Evolutionary conservation across 2,797 vertebrate genomes (phyloP).

Genomic region (Pygocentrus nattereri): DNA sequence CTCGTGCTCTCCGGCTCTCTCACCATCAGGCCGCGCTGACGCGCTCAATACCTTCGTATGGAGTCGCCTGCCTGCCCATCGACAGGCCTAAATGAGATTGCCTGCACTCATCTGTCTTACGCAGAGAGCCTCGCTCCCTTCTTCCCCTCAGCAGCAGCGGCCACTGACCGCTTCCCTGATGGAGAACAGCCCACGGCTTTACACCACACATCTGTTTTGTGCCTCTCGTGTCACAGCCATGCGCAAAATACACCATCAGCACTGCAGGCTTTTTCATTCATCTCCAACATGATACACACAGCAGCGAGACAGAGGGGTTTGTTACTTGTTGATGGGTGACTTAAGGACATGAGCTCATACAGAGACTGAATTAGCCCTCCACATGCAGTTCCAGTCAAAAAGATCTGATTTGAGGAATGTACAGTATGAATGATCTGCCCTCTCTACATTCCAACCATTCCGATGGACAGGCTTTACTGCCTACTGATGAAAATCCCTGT

Average conservation of each 20-base stretch:
- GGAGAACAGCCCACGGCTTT: conserved; percentile 29
- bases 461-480: neutral
- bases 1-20: conserved; percentile 29
- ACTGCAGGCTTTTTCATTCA: neutral
- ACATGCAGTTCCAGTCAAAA: neutral
- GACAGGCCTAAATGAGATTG: conserved; percentile 70
- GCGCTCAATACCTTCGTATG: conserved; percentile 68
- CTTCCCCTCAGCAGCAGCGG: conserved; percentile 32
- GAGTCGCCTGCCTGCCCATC: conserved; percentile 66
- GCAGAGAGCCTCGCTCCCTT: conserved; percentile 54
- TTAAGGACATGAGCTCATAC: neutral
- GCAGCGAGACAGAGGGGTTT: neutral
- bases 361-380: neutral
- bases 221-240: neutral
- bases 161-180: conserved; percentile 45
- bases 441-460: neutral
- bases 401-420: neutral
- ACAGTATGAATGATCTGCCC: neutral
- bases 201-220: conserved; percentile 8
- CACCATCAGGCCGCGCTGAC: conserved; percentile 62
- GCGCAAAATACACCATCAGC: conserved; percentile 20
- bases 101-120: conserved; percentile 67
- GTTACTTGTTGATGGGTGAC: neutral
- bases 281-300: neutral
- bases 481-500: too few relatives aligned